These are phyloP conservation scores for Catalaphyllia jardinei DNA, from an alignment of 64 coral and sea anemone species.

Conservation along the genomic window DNA sequence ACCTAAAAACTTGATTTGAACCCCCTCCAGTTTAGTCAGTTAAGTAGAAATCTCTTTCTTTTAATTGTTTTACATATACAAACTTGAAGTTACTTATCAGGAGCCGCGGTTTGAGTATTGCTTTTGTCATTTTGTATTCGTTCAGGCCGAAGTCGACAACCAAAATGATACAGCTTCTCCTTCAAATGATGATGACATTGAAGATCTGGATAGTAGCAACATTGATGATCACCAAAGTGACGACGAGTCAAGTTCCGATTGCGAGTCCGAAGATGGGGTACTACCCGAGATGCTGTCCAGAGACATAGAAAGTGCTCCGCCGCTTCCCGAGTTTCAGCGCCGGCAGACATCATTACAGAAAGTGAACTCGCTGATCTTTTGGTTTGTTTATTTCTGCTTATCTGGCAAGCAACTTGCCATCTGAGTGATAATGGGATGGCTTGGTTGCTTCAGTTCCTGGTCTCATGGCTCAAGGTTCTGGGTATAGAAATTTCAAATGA, in stretches of 20 bases:
- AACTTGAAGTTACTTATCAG: too few relatives aligned
- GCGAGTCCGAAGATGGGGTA: constrained; percentile 7
- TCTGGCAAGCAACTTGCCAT: constrained; percentile 70
- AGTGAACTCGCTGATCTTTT: constrained; percentile 58
- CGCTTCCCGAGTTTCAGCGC: constrained; percentile 17
- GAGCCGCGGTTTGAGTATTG: too few relatives aligned
- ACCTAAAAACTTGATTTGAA: too few relatives aligned
- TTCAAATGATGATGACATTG: too few relatives aligned
- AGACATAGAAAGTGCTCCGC: constrained; percentile 33
- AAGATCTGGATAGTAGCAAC: not conserved
- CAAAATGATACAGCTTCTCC: too few relatives aligned
- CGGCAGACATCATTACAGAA: constrained; percentile 13
- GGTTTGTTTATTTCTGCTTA: constrained; percentile 68
- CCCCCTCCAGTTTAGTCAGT: too few relatives aligned
- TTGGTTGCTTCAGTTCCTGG: constrained; percentile 54
- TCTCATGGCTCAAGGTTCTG: constrained; percentile 57
- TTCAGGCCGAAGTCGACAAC: too few relatives aligned
- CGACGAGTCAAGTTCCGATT: not conserved
- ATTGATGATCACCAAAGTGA: not conserved
- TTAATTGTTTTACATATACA: too few relatives aligned
- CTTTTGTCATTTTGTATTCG: too few relatives aligned
- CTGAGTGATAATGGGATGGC: constrained; percentile 71
- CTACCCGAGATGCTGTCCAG: constrained; percentile 29
- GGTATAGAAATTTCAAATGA: constrained; percentile 7
- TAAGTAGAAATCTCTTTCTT: too few relatives aligned